Base-by-base conservation (phyloP, 2,888 invertebrate species). In the Synergus japonicus region DNA sequence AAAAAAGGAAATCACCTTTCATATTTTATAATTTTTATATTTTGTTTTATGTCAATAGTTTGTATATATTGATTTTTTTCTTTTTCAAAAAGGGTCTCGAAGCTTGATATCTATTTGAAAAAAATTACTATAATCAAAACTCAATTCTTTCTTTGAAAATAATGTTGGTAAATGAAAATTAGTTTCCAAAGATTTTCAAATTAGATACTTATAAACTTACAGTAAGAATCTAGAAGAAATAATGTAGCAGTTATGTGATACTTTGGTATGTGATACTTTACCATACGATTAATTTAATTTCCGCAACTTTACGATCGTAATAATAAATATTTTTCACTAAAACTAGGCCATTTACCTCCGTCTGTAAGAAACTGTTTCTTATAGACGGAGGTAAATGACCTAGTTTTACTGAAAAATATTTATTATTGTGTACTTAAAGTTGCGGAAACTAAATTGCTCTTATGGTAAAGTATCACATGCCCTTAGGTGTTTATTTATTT, bases 1-100 rank as follows among this genome's bases (percentile, higher is more conserved):
- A 58, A 58, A 66, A 69, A 73, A 73, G 73, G 73, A 73, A 73
- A 73, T 73, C 73, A 73, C 73, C 73, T n/a, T 73, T 54, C 29
- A 37, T 29, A 54, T 73, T 73, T 73, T 67, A 67, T 67, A 12
- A 8, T 10, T 18, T 63, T 43, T 67, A 67, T 67, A 10, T 29
- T 46, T 73, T 37, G 3, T 54, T 73, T 22, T 41, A 10, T 9
- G 4, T 22, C 4, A 29, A 9, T 73, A 13, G 46, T 37, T 69
- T 49, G 15, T 58, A 58, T 58, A 58, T 58, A 58, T 18, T 66
- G 22, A 67, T 67, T 64, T 29, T 29, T 64, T 64, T 9, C 46
- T 15, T 37, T 37, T 66, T 18, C 43, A 41, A 66, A 54, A 73
- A 73, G 10, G n/a, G 37, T 54, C 49, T 37, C 49, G 29, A 37